Conservation (phyloP, 2,113 vertebrate species). For the Phoenicopterus ruber region DNA sequence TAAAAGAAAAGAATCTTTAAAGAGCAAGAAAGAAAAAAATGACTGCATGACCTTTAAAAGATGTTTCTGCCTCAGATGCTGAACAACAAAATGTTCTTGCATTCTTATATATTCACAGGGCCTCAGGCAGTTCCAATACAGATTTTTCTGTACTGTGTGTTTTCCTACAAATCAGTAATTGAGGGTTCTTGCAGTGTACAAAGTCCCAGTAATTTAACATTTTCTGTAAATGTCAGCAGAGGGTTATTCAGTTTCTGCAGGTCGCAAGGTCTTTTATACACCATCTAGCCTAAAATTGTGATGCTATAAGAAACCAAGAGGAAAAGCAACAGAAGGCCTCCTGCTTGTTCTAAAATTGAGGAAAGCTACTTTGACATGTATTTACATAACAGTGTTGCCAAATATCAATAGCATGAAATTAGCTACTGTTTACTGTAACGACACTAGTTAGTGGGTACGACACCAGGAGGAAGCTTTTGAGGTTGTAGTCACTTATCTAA, state of each 20-base stretch:
- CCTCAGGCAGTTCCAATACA: constrained; percentile 41
- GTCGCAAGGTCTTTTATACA: not conserved
- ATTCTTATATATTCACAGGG: constrained; percentile 26
- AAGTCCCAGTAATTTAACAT: constrained; percentile 46
- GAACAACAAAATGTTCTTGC: constrained; percentile 11
- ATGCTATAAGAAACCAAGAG: not conserved
- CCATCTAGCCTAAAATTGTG: not conserved
- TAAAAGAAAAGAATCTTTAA: not conserved
- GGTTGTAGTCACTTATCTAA: not conserved
- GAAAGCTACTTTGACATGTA: not conserved
- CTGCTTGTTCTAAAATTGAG: not conserved
- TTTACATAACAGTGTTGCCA: not conserved
- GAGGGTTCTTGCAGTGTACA: not conserved
- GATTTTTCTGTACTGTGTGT: constrained; percentile 21
- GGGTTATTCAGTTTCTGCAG: constrained; percentile 20
- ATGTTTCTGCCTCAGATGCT: constrained; percentile 21
- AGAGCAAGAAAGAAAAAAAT: not conserved
- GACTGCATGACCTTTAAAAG: constrained; percentile 54
- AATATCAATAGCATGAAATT: not conserved
- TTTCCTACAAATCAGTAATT: constrained; percentile 49
- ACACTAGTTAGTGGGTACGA: not conserved
- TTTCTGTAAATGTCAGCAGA: constrained; percentile 64
- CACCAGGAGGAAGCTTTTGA: not conserved
- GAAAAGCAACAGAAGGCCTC: not conserved
- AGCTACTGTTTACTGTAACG: not conserved